These are phyloP conservation scores for Tiliqua scincoides DNA, from an alignment of 2,113 vertebrate species.

Conservation along the genomic window DNA sequence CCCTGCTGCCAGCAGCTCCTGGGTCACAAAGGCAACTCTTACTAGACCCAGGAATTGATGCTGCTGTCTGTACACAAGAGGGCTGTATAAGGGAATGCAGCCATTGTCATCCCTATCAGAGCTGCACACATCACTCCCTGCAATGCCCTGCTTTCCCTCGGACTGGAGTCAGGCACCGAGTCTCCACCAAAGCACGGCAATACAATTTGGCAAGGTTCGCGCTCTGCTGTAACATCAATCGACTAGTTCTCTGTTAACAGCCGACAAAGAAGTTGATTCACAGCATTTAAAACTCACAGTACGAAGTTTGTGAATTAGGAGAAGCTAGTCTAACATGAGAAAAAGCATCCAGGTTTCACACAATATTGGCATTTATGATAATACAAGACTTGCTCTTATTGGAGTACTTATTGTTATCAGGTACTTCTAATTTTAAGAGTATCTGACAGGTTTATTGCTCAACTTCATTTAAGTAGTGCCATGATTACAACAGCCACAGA, in stretches of 20 bases:
- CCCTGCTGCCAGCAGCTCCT: not conserved
- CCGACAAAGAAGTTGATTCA: conserved; percentile 54
- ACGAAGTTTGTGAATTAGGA: conserved; percentile 49
- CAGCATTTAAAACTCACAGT: conserved; percentile 69
- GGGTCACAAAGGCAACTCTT: not conserved
- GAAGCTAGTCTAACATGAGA: conserved; percentile 50
- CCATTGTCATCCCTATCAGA: not conserved
- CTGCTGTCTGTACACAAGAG: not conserved
- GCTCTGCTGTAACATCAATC: conserved; percentile 33
- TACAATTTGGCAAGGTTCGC: not conserved
- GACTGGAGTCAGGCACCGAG: not conserved
- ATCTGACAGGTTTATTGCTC: conserved; percentile 67
- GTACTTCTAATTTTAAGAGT: conserved; percentile 37
- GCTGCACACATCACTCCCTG: rapidly evolving
- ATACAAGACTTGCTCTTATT: conserved; percentile 52
- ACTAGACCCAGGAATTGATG: not conserved
- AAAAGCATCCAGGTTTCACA: conserved; percentile 63
- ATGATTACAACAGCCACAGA: conserved; percentile 68
- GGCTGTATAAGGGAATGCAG: not conserved
- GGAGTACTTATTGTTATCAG: conserved; percentile 23
- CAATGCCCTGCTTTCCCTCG: not conserved
- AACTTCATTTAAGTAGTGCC: conserved; percentile 52
- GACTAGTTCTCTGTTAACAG: conserved; percentile 34
- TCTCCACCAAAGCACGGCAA: not conserved
- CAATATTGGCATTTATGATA: conserved; percentile 46